Evolutionary conservation across 2,113 vertebrate genomes (phyloP), one percentile per base, ranked within the genome.

Genomic region (Upupa epops): DNA sequence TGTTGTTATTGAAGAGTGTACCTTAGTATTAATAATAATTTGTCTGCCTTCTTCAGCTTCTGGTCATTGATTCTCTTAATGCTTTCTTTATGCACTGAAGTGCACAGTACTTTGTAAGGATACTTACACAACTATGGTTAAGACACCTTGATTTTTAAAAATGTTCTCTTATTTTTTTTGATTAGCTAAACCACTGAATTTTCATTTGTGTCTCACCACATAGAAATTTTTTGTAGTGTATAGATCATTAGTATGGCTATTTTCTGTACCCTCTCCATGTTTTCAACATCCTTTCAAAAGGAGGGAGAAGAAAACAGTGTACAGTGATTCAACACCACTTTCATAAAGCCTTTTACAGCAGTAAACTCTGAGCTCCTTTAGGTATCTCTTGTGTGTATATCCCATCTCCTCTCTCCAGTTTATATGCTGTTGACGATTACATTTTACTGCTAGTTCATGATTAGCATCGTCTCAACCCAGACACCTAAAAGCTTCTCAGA

Each of bases 371-470:
- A 29, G 3, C 8, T 89, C 8, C 21, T 63, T 75, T 75, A 17
- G 8, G 11, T 60, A 21, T 52, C 25, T 11, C 4, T 8, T 49
- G 16, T 18, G 10, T 0, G 0, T 9, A 46, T 13, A n/a, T 2
- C 3, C 22, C 11, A 31, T 1, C 3, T 2, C 17, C 31, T 2
- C 3, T 13, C 8, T 2, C 9, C 15, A 2, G 3, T 58, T 72
- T 64, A 17, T 63, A 25, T 51, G 9, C 21, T 63, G 3, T 58
- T 87, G 77, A 21, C 40, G 25, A 11, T 5, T 49, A 9, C 10
- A 61, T 83, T 76, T 83, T 34, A 37, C 6, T 65, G 14, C 14
- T 17, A 51, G 13, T 26, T 66, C 17, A 49, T 28, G 3, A 74
- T 60, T 1, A 1, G 7, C 66, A 84, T 13, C 17, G 82, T 92